Evolutionary conservation across 2,797 vertebrate species (phyloP), one percentile per base, ranked within the genome.

Genomic region (Pangasius macronema): DNA sequence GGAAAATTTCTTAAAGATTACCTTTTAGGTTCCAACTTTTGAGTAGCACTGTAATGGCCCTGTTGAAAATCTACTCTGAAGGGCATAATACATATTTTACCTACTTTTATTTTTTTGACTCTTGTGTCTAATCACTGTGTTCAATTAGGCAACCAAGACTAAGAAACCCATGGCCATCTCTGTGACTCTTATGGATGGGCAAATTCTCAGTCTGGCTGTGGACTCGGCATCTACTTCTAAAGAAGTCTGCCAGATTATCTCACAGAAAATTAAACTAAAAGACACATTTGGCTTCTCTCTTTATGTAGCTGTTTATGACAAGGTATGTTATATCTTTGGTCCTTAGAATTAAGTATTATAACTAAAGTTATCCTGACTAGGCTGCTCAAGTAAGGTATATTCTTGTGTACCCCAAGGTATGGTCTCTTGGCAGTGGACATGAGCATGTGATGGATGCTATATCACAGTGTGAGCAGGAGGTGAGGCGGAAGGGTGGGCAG

Each of bases 371-470:
- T 68, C 6, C 63, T 53, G 82, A 30, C n/a, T 20, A 27, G 42
- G 22, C 46, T 83, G 46, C 30, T 83, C 46, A 70, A 36, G 11
- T 53, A 36, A 83, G 72, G 57, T 20, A 68, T 67, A 61, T n/a
- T 57, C 8, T 79, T 46, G 10, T 73, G 5, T 59, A 5, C 8
- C 79, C 59, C 27, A 77, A 98, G 99, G 97, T 97, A 82, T 99
- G 97, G 97, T 97, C 97, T 36, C 94, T 99, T 92, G 98, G 98
- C 36, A 95, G 95, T 0, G 96, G 97, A 8, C 92, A 90, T 0
- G 97, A 98, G 73, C 98, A 99, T 0, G 92, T 99, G 89, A 96
- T 99, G 96, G 99, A 99, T 0, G 97, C 97, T 87, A 96, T 99
- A 88, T 97, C 97, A 11, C 97, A 97, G 93, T 99, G 98, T 22